Conservation (phyloP, 2,797 vertebrate genomes). For the Myotis myotis region DNA sequence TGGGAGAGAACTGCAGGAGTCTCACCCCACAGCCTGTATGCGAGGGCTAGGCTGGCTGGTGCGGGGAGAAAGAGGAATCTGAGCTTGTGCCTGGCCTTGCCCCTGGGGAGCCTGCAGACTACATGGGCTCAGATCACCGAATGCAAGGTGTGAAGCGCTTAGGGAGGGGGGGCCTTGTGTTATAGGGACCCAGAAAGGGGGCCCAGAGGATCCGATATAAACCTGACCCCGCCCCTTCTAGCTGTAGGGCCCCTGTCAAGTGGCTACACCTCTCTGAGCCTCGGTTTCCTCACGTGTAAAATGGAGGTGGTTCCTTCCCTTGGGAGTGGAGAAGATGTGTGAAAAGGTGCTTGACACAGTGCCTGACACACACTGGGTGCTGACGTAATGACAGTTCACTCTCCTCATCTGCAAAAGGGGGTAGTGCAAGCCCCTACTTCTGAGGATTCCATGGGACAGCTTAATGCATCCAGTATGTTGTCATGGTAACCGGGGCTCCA, state of each 20-base stretch:
- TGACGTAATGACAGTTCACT: neutral
- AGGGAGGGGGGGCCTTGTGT: neutral
- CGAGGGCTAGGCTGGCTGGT: neutral
- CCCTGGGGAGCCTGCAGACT: neutral
- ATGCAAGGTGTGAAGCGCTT: neutral
- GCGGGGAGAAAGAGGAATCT: neutral
- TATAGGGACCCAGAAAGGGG: neutral
- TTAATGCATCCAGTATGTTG: neutral
- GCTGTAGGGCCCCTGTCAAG: neutral
- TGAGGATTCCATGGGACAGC: neutral
- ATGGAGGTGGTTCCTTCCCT: neutral
- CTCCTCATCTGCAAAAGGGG: conserved; percentile 13
- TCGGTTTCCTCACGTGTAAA: neutral
- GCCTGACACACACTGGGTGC: neutral
- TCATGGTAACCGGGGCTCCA: conserved; percentile 26
- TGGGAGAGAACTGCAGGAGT: neutral
- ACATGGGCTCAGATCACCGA: neutral
- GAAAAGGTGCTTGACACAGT: neutral
- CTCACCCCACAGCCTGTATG: neutral
- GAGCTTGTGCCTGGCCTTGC: neutral
- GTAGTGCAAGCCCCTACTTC: neutral
- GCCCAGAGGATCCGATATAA: neutral
- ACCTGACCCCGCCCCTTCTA: neutral
- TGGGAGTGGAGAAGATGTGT: neutral
- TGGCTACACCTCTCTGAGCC: neutral